A percentile compares a stretch with the other conserved stretches of the same genome.
Conservation (phyloP, 2,888 invertebrate genomes). For the Portevinia maculata region DNA sequence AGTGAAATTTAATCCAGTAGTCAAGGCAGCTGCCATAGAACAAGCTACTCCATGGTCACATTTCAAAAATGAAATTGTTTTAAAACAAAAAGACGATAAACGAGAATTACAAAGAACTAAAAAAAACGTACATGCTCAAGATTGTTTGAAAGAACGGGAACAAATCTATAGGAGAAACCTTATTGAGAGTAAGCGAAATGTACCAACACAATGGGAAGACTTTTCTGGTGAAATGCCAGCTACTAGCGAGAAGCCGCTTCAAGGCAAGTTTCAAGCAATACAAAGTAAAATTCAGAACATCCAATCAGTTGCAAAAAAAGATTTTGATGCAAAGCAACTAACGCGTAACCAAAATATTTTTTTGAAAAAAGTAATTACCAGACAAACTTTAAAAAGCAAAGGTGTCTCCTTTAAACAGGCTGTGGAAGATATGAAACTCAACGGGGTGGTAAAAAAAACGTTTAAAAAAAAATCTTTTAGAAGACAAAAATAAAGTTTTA, state of each 20-base stretch:
- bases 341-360: slow-evolving; percentile 75
- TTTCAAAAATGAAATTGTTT: slow-evolving; percentile 78
- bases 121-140: slow-evolving; percentile 66
- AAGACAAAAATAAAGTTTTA: background rate
- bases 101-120: slow-evolving; percentile 20
- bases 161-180: slow-evolving; percentile 77
- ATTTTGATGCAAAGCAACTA: slow-evolving; percentile 75
- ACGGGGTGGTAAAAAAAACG: slow-evolving; percentile 49
- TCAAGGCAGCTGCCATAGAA: slow-evolving; percentile 57
- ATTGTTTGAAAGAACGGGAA: slow-evolving; percentile 76
- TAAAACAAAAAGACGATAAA: slow-evolving; percentile 75
- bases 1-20: slow-evolving; percentile 76
- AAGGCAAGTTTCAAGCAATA: slow-evolving; percentile 2
- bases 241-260: slow-evolving; percentile 10
- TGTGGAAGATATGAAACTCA: slow-evolving; percentile 60
- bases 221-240: slow-evolving; percentile 75
- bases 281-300: slow-evolving; percentile 4
- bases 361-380: slow-evolving; percentile 75
- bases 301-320: slow-evolving; percentile 2
- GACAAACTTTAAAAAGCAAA: slow-evolving; percentile 14
- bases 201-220: slow-evolving; percentile 78
- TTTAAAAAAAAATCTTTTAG: slow-evolving; percentile 13
- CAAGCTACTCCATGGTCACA: slow-evolving; percentile 79
- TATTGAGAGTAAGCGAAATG: slow-evolving; percentile 77
- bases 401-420: slow-evolving; percentile 37